Conservation (phyloP, 2,888 invertebrate species). For the Syrista parreyssii region DNA sequence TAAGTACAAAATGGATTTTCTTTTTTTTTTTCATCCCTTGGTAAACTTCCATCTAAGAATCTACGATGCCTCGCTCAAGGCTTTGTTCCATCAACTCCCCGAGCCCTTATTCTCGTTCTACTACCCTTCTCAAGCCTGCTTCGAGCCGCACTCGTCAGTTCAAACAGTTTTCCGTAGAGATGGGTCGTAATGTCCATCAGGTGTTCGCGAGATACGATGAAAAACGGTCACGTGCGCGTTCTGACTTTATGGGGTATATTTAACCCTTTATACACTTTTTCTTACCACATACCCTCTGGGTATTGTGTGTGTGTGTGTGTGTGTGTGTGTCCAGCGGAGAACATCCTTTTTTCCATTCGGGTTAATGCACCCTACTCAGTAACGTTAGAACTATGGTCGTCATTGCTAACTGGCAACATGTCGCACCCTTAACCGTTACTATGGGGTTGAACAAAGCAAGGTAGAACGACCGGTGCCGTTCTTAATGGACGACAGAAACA, state of each 20-base stretch:
- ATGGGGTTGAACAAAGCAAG: not conserved
- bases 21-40: not conserved
- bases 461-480: not conserved
- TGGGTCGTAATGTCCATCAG: not conserved
- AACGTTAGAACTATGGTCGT: not conserved
- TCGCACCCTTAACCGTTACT: not conserved
- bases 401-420: not conserved
- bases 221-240: not conserved
- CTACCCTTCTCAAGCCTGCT: not conserved
- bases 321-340: not conserved
- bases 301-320: not conserved
- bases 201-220: not conserved
- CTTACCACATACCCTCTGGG: not conserved
- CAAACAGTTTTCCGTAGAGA: not conserved
- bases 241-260: not conserved
- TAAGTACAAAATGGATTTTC: not conserved
- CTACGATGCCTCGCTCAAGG: not conserved
- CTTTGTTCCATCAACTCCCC: not conserved
- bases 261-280: not conserved
- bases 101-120: not conserved
- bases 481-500: conserved; percentile 8
- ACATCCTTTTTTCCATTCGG: not conserved
- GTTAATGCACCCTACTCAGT: not conserved
- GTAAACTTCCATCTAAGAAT: not conserved
- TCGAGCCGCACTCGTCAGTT: not conserved